Base-by-base conservation (phyloP, 2,113 vertebrate species). In the Picathartes gymnocephalus region DNA sequence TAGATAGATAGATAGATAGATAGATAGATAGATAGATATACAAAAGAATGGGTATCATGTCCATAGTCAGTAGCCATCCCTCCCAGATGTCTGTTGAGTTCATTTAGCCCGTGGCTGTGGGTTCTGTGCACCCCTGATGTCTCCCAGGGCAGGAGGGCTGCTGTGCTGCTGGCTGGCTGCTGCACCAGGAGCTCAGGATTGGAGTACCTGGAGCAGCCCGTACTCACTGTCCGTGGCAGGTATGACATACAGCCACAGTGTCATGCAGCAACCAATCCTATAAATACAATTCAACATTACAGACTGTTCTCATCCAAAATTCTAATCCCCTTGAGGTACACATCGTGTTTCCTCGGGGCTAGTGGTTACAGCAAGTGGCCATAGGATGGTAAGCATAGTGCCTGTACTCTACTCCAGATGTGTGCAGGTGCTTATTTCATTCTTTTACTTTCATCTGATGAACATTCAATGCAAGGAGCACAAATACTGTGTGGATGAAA, bases 261-360 rank as follows among this genome's bases (percentile, higher is more conserved):
- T 11, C 40, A 48, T 45, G 10, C 23, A 56, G 61, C 21, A 50
- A 35, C 8, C 42, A 42, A 1, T 9, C 40, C 14, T 14, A 25
- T 17, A 76, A 2, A 35, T 9, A 25, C 25, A 35, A 5, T 16
- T 21, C 60, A 35, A 66, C 44, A 35, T 11, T 2, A 50, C 42
- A 42, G 16, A 13, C 16, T 30, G 24, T 7, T 50, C 31, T 35
- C 7, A 66, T 1, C 16, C 61, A 42, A 21, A 76, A 25, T 4
- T 42, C 61, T 31, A 58, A 42, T 25, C 31, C 39, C 20, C 7
- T 42, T 35, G 35, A 10, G 37, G 15, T 4, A 42, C 7, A 35
- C 7, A 24, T 12, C 0, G 0, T 50, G 12, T 42, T 42, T 61
- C 33, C 37, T 50, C 1, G 0, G 20, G 15, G 13, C 11, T 7